Conservation (phyloP, 2,113 vertebrate species). For the Heptranchias perlo region DNA sequence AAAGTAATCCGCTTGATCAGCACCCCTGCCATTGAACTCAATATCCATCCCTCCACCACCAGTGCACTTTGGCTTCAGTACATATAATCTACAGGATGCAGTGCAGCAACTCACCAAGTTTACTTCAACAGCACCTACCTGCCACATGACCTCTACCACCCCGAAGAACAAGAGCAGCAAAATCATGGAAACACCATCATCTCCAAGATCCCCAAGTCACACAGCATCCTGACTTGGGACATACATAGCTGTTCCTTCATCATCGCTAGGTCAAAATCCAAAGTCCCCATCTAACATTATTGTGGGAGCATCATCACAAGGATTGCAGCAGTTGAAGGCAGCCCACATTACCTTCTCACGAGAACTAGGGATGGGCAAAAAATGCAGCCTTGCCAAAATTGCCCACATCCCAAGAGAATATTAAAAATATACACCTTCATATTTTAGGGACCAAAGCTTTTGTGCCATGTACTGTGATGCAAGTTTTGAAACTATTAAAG, state of each 20-base stretch:
- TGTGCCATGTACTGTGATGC: background rate
- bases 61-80: background rate
- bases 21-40: slow-evolving; percentile 7
- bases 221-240: slow-evolving; percentile 10
- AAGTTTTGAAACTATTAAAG: background rate
- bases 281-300: background rate
- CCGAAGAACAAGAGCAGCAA: slow-evolving; percentile 26
- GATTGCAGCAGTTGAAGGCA: background rate
- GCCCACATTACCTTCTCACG: background rate
- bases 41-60: slow-evolving; percentile 14
- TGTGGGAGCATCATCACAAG: background rate
- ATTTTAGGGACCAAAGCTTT: background rate
- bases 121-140: slow-evolving; percentile 27
- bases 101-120: slow-evolving; percentile 24
- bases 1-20: background rate
- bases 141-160: slow-evolving; percentile 23
- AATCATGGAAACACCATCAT: slow-evolving; percentile 26
- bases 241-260: slow-evolving; percentile 3
- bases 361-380: background rate
- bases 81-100: slow-evolving; percentile 12
- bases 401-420: background rate
- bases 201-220: slow-evolving; percentile 6
- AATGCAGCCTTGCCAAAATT: background rate
- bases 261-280: background rate
- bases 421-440: background rate